A percentile compares a stretch with the other conserved stretches of the same genome.
Conservation (phyloP, 2,888 invertebrate genomes). For the Busseola fusca region DNA sequence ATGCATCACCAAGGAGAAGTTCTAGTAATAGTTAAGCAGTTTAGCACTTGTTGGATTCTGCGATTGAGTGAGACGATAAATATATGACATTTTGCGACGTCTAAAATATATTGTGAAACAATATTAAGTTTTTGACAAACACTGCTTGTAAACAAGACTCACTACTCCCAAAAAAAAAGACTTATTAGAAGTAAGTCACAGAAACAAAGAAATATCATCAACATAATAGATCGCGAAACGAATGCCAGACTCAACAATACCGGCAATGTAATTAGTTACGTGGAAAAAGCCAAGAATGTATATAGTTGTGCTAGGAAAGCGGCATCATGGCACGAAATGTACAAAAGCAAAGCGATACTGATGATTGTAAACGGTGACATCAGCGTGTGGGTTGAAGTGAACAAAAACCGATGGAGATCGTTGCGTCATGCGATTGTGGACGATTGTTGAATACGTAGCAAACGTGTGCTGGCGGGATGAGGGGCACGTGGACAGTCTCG, state of each 20-base stretch:
- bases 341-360: constrained; percentile 52
- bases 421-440: constrained; percentile 73
- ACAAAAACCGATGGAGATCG: constrained; percentile 72
- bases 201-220: constrained; percentile 30
- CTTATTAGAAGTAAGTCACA: constrained; percentile 3
- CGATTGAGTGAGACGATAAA: constrained; percentile 3
- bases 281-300: constrained; percentile 47
- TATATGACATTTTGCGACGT: background rate
- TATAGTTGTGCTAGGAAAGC: constrained; percentile 40
- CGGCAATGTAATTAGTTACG: constrained; percentile 18
- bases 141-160: constrained; percentile 2
- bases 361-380: constrained; percentile 74
- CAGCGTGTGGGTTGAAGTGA: constrained; percentile 72
- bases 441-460: constrained; percentile 66
- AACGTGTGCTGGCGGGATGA: constrained; percentile 54
- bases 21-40: background rate
- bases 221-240: constrained; percentile 28
- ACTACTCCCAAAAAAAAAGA: constrained; percentile 12
- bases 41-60: constrained; percentile 4
- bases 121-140: constrained; percentile 18
- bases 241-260: constrained; percentile 34
- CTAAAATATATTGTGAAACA: constrained; percentile 11
- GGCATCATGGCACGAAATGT: constrained; percentile 45
- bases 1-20: background rate
- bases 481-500: constrained; percentile 69